Conservation (phyloP, 2,797 vertebrate species). For the Perodicticus potto region DNA sequence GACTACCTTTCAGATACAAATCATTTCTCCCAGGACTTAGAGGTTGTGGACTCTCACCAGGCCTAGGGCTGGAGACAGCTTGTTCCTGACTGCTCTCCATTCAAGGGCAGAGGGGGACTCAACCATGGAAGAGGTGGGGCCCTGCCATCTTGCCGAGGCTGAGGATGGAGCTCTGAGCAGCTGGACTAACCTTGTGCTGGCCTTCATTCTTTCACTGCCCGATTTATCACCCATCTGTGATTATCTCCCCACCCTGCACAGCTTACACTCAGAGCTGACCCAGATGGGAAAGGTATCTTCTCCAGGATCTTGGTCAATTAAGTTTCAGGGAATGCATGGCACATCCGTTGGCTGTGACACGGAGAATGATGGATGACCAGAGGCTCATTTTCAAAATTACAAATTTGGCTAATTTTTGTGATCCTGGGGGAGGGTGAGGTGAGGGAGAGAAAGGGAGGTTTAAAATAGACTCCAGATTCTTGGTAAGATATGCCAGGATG, state of each 20-base stretch:
- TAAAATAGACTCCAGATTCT: not conserved
- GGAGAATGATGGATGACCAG: not conserved
- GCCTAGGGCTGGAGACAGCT: not conserved
- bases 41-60: fast-evolving
- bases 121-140: not conserved
- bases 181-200: not conserved
- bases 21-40: not conserved
- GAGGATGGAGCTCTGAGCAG: not conserved
- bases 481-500: not conserved
- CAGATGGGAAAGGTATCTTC: conserved; percentile 49
- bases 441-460: not conserved
- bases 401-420: conserved; percentile 46
- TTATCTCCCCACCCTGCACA: not conserved
- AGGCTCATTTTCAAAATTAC: conserved; percentile 26
- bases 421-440: not conserved
- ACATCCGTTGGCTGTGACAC: not conserved
- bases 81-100: not conserved
- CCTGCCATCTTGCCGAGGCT: not conserved
- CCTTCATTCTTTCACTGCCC: not conserved
- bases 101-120: not conserved
- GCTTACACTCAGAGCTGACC: not conserved
- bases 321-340: not conserved
- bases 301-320: not conserved
- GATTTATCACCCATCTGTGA: not conserved
- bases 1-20: not conserved